Base-by-base conservation (phyloP, 2,113 vertebrate species). In the Acinonyx jubatus region DNA sequence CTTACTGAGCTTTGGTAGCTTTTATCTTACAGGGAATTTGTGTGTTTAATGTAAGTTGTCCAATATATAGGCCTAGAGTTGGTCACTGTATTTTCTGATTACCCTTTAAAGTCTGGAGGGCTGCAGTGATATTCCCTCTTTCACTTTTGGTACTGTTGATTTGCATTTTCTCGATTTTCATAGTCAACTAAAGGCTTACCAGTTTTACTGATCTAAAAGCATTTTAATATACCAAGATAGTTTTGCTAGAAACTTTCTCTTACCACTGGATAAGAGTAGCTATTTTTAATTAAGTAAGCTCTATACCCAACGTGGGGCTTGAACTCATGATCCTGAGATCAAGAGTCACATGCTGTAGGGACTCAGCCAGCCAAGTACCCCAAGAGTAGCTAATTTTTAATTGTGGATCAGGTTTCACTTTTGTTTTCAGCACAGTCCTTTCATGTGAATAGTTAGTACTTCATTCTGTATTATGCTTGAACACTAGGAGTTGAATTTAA, bases 171-270 rank as follows among this genome's bases (percentile, higher is more conserved):
- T 87, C 68, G 66, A 0, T 88, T 93, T 88, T 61, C 50, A 50
- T 90, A 57, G 33, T 81, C 61, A 55, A 25, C 48, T 88, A 84
- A 48, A 94, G 81, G 63, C 23, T 94, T 96, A 66, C 5, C 71
- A 87, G 7, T 81, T 82, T 91, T 81, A 91, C 21, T 94, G 19
- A 79, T 65, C 25, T 41, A 14, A 94, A 89, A 88, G 45, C 38
- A 76, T 61, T 92, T 87, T 68, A 89, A 91, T 91, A 33, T 25
- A 85, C 19, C 15, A 90, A 84, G 71, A 76, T 90, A 95, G 45
- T 33, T 96, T 57, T 55, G 11, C 55, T 96, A 69, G 61, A 93
- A 96, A 90, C 61, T 76, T 76, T 83, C 80, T 91, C 55, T 93
- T 87, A 93, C 18, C 68, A 87, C 14, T 74, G 23, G 11, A 10